A percentile compares a stretch with the other conserved stretches of the same genome.
Evolutionary conservation across 2,888 invertebrate species (phyloP).

Genomic region (Lycia hirtaria): DNA sequence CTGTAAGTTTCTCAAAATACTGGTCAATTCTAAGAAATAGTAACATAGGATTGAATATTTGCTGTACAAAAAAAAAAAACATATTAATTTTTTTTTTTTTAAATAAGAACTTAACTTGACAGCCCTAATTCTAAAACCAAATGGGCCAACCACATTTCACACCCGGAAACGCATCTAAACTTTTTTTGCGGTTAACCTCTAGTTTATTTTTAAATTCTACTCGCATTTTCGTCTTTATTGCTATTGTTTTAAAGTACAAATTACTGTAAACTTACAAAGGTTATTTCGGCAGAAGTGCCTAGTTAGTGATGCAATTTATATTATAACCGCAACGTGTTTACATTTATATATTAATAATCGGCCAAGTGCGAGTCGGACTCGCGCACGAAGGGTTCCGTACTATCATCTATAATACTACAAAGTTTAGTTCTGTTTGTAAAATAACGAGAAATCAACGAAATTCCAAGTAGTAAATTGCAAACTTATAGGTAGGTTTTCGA

Average conservation of each 20-base stretch:
- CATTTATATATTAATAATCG: background rate
- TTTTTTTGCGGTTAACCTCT: constrained; percentile 62
- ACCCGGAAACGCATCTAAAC: constrained; percentile 74
- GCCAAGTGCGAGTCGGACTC: too few species aligned
- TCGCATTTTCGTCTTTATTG: constrained; percentile 27
- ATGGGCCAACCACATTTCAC: constrained; percentile 78
- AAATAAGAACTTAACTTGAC: background rate
- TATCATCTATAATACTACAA: too few species aligned
- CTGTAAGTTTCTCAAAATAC: too few species aligned
- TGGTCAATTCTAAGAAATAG: too few species aligned
- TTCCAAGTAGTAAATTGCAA: too few species aligned
- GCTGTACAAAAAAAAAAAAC: background rate
- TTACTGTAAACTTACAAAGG: background rate
- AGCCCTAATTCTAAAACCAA: constrained; percentile 51
- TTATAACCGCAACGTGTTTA: constrained; percentile 16
- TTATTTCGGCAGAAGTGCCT: constrained; percentile 8
- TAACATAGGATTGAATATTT: too few species aligned
- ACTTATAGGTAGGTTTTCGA: too few species aligned
- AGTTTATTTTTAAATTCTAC: constrained; percentile 39
- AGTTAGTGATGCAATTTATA: constrained; percentile 17
- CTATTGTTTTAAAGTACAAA: constrained; percentile 31
- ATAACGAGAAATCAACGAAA: too few species aligned
- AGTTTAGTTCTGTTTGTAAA: too few species aligned
- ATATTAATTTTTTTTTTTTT: too few species aligned
- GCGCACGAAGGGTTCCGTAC: too few species aligned